These are phyloP conservation scores for Napeogenes sylphis DNA, from an alignment of 2,888 invertebrate species.

Conservation along the genomic window DNA sequence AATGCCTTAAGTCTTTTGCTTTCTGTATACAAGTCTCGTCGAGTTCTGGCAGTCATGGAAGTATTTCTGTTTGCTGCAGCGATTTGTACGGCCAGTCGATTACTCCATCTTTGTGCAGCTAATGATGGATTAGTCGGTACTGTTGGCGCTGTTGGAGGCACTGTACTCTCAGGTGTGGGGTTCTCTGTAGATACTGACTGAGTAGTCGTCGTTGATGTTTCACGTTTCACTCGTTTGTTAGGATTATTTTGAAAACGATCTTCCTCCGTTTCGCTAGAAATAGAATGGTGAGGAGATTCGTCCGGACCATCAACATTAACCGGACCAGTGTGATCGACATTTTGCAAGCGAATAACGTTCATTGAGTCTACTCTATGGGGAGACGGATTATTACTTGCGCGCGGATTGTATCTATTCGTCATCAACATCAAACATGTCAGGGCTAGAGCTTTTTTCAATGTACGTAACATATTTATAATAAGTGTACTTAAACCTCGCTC, in stretches of 20 bases:
- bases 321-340: conserved; percentile 61
- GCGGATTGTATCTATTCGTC: conserved; percentile 55
- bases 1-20: conserved; percentile 61
- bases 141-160: conserved; percentile 33
- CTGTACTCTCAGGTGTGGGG: conserved; percentile 19
- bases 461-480: conserved; percentile 66
- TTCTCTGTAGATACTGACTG: conserved; percentile 23
- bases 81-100: conserved; percentile 69
- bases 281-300: conserved; percentile 42
- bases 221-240: conserved; percentile 28
- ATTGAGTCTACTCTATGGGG: conserved; percentile 53
- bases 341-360: conserved; percentile 63
- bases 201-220: conserved; percentile 19
- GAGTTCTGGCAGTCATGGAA: conserved; percentile 59
- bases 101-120: conserved; percentile 54
- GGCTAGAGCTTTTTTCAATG: conserved; percentile 67
- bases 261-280: conserved; percentile 35
- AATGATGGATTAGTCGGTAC: conserved; percentile 14
- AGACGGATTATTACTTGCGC: conserved; percentile 41
- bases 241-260: conserved; percentile 34
- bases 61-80: conserved; percentile 68
- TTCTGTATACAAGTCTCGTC: conserved; percentile 63
- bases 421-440: conserved; percentile 70
- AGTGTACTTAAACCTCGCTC: conserved; percentile 66
- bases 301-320: conserved; percentile 64